Evolutionary conservation across 2,888 invertebrate genomes (phyloP), one percentile per base, ranked within the genome.

Genomic region (Rhaphigaster nebulosa): DNA sequence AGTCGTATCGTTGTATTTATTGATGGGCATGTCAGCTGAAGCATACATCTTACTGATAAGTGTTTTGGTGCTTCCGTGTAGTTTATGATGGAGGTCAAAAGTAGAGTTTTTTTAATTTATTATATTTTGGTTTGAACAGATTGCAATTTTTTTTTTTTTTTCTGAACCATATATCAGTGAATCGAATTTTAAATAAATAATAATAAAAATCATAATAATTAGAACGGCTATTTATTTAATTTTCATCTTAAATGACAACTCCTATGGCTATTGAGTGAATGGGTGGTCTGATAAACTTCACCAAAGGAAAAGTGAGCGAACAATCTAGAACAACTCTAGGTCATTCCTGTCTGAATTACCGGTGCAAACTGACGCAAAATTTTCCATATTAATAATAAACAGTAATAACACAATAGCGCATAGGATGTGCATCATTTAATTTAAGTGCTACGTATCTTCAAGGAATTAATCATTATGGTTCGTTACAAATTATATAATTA

Each of bases 301-400:
- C 29, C 15, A 18, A 29, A 65, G 65, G 65, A 29, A 65, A 65
- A 0, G 15, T 65, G 2, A 3, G 34, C 1, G 65, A 65, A 65
- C 65, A 65, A 65, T 65, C 65, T 65, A 65, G 65, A 29, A 65
- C 65, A n/a, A 29, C 29, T 65, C 65, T 65, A 65, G 65, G 65
- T 65, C 65, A 65, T 65, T 65, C 29, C 15, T 15, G 65, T 29
- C 29, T 65, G 65, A 65, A 65, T 29, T 65, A 15, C 29, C 15
- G 1, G 3, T 1, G 0, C 29, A 29, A 65, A 18, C 18, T 12
- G 29, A 29, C 29, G 29, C 29, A 29, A 18, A 29, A 29, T 65
- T 29, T 1, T 29, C 29, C 10, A 65, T 65, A 65, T n/a, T 60
- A 26, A n/a, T n/a, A 60, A 1, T 26, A n/a, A 4, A n/a, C n/a